A percentile compares a stretch with the other conserved stretches of the same genome.
phyloP scores from a whole-genome alignment of 2,113 vertebrate genomes.

The Cebidichthys violaceus region DNA sequence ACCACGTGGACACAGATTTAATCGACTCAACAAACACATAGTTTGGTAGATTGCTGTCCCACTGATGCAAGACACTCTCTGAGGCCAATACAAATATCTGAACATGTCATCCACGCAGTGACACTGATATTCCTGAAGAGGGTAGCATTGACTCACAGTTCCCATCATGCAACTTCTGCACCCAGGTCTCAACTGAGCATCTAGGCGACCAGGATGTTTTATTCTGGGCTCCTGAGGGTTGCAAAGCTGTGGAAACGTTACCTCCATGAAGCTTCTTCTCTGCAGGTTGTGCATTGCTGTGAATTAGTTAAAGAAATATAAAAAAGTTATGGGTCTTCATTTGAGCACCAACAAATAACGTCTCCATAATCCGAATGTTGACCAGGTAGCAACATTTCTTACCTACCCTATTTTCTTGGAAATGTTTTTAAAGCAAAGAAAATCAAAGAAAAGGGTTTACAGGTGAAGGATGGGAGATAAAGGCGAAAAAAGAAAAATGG shows the following conservation, averaged over 20 bases:
- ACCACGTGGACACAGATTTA: background rate
- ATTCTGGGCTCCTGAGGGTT: slow-evolving; percentile 20
- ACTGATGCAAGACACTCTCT: too few relatives aligned
- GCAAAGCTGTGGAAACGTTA: background rate
- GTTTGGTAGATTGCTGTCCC: background rate
- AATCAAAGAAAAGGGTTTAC: background rate
- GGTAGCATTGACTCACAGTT: slow-evolving; percentile 78
- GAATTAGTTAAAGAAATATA: background rate
- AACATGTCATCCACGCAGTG: background rate
- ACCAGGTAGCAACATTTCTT: background rate
- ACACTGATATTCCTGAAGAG: slow-evolving; percentile 65
- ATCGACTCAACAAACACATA: background rate
- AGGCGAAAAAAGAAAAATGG: slow-evolving; percentile 18
- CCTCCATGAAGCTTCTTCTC: background rate
- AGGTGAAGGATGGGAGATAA: slow-evolving; percentile 5
- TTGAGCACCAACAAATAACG: background rate
- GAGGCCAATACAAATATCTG: background rate
- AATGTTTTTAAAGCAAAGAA: background rate
- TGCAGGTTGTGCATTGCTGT: slow-evolving; percentile 4
- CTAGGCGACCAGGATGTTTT: background rate
- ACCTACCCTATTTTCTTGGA: background rate
- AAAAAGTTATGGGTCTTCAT: background rate
- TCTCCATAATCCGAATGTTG: background rate
- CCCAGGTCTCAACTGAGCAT: slow-evolving; percentile 24
- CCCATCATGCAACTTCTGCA: background rate